A percentile compares a stretch with the other conserved stretches of the same genome.
Conservation (phyloP, 2,113 vertebrate genomes). For the cattle (Bos taurus) region DNA sequence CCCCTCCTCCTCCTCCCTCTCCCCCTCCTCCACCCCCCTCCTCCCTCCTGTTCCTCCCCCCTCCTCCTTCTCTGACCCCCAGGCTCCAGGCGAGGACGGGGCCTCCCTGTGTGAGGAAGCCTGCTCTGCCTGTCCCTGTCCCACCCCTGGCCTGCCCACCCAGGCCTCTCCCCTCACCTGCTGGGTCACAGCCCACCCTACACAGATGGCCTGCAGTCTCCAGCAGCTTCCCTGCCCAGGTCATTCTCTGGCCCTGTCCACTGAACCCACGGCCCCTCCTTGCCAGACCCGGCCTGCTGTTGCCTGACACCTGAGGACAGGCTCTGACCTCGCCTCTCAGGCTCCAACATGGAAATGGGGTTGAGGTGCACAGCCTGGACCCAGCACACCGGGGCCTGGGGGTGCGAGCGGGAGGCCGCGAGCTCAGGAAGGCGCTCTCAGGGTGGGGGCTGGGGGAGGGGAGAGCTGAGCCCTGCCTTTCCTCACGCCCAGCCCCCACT, state of each 20-base stretch:
- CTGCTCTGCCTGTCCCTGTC: too few species aligned
- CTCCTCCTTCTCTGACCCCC: fast-evolving
- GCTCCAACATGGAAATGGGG: fast-evolving
- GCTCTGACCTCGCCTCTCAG: neutral
- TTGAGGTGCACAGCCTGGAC: too few species aligned
- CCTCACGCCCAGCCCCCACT: neutral
- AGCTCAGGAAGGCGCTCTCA: fast-evolving
- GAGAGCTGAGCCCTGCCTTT: too few species aligned
- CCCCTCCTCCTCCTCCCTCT: fast-evolving
- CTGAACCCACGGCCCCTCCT: fast-evolving
- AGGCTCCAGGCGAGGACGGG: neutral
- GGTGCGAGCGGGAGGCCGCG: fast-evolving
- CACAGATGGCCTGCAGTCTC: fast-evolving
- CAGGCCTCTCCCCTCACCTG: too few species aligned
- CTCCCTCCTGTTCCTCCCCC: fast-evolving
- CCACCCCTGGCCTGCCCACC: too few species aligned
- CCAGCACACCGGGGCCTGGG: neutral
- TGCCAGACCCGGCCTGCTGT: fast-evolving
- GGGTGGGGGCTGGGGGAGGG: fast-evolving
- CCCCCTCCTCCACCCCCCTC: fast-evolving
- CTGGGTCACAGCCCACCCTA: neutral
- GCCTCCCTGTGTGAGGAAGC: neutral
- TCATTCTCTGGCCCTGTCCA: neutral
- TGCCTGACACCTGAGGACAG: fast-evolving
- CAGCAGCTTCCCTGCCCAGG: too few species aligned